These are phyloP conservation scores for Lasiurus cinereus DNA, from an alignment of 2,113 vertebrate species.

Conservation along the genomic window DNA sequence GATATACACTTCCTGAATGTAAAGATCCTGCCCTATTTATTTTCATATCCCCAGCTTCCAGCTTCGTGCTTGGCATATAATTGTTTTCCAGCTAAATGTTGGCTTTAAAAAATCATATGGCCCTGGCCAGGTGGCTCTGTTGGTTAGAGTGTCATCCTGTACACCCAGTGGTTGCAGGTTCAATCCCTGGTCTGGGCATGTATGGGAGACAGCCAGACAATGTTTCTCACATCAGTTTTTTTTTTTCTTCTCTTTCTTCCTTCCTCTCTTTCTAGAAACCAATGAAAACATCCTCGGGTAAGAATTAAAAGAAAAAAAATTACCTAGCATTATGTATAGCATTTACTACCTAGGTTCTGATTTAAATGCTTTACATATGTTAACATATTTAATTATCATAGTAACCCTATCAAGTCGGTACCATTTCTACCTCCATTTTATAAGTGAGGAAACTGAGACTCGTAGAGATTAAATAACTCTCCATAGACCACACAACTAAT, in stretches of 20 bases:
- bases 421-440: constrained; percentile 16
- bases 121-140: background rate
- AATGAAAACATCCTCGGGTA: background rate
- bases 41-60: constrained; percentile 15
- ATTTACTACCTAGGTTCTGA: constrained; percentile 50
- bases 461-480: background rate
- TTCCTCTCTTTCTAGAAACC: background rate
- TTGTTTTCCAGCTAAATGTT: constrained; percentile 37
- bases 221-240: background rate
- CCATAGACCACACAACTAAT: background rate
- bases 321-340: constrained; percentile 1
- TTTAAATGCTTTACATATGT: constrained; percentile 19
- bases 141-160: background rate
- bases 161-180: background rate
- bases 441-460: background rate
- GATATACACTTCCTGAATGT: background rate
- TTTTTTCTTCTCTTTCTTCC: background rate
- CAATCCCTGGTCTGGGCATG: background rate
- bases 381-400: background rate
- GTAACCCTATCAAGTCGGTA: background rate
- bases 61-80: background rate
- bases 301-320: background rate
- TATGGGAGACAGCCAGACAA: background rate
- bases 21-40: background rate
- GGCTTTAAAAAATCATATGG: background rate